phyloP scores from a whole-genome alignment of 2,888 invertebrate genomes.

The Gandaritis pyraliata region DNA sequence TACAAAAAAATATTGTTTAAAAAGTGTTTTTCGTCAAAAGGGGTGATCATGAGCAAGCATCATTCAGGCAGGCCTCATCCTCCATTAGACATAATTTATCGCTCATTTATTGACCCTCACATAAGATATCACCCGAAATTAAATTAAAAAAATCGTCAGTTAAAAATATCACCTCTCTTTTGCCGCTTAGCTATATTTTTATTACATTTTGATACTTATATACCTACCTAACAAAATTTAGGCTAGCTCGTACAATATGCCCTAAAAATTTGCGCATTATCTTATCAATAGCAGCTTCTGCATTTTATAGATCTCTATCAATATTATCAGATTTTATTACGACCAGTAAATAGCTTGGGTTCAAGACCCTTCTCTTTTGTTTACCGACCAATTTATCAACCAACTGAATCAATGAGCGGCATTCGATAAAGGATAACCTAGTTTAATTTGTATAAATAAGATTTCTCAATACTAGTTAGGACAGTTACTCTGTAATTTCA shows the following conservation, averaged over 20 bases:
- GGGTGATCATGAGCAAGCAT: slow-evolving; percentile 9
- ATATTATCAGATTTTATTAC: slow-evolving; percentile 42
- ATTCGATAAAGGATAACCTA: slow-evolving; percentile 79
- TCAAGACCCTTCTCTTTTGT: slow-evolving; percentile 55
- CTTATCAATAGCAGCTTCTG: slow-evolving; percentile 24
- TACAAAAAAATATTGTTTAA: neutral
- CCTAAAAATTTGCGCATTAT: slow-evolving; percentile 10
- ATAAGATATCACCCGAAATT: slow-evolving; percentile 7
- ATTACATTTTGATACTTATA: neutral
- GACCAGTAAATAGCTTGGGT: slow-evolving; percentile 37
- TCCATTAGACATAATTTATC: slow-evolving; percentile 18
- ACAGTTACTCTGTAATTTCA: slow-evolving; percentile 49
- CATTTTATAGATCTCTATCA: slow-evolving; percentile 41
- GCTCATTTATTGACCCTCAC: slow-evolving; percentile 18
- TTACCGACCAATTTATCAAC: slow-evolving; percentile 66
- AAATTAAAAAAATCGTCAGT: neutral
- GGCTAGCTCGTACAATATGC: neutral
- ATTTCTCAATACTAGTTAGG: slow-evolving; percentile 54
- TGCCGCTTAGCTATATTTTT: neutral
- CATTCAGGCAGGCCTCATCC: slow-evolving; percentile 8
- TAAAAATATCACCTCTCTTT: neutral
- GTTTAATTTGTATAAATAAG: slow-evolving; percentile 73
- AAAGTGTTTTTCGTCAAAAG: slow-evolving; percentile 4
- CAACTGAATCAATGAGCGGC: slow-evolving; percentile 70
- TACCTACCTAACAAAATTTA: too few relatives aligned